Percentiles rank a stretch among this genome's conserved stretches.
phyloP scores from a whole-genome alignment of 1,140 invertebrate species.

The Phocides pigmalion region DNA sequence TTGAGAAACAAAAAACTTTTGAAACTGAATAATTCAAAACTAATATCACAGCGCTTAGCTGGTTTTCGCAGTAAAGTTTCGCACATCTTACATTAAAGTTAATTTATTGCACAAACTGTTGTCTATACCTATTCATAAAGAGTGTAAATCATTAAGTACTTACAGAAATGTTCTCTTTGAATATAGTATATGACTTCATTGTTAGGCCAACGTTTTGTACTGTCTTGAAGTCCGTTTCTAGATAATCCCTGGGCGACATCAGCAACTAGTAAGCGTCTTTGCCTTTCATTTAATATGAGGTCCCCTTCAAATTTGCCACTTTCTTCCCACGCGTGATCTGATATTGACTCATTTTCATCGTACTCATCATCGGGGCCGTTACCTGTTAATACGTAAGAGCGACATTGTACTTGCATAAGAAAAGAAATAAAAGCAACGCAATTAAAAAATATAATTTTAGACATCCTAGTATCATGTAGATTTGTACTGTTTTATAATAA shows the following conservation, averaged over 20 bases:
- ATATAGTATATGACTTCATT: constrained; percentile 88
- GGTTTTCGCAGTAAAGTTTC: no score
- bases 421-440: neutral
- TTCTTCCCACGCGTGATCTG: constrained; percentile 79
- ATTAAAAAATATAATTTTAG: neutral
- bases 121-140: constrained; percentile 2
- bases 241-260: constrained; percentile 74
- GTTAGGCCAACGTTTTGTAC: constrained; percentile 85
- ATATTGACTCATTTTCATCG: constrained; percentile 64
- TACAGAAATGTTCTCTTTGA: constrained; percentile 87
- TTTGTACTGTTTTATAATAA: no score
- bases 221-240: constrained; percentile 86
- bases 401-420: constrained; percentile 2
- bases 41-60: no score
- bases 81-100: neutral
- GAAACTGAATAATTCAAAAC: no score
- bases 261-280: constrained; percentile 72
- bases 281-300: constrained; percentile 74
- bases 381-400: constrained; percentile 45
- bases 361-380: constrained; percentile 57
- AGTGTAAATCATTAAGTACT: constrained; percentile 51
- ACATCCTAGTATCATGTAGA: no score
- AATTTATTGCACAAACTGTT: neutral
- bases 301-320: constrained; percentile 84
- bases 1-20: no score